phyloP scores from a whole-genome alignment of 64 coral and sea anemone species.

The Dendronephthya gigantea region DNA sequence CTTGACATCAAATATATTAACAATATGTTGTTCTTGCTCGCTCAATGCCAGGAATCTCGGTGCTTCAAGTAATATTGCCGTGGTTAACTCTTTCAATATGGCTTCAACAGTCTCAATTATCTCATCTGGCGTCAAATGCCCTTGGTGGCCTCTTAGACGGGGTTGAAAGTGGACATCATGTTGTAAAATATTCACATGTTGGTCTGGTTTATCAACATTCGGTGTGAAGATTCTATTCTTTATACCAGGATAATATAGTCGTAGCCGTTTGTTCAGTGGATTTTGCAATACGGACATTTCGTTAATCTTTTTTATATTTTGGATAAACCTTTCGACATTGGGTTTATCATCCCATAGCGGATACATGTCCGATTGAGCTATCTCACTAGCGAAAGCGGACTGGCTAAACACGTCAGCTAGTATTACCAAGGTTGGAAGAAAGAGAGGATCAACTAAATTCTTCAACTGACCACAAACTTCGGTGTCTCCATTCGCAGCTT shows the following conservation, averaged over 20 bases:
- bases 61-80: background rate
- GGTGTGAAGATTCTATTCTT: background rate
- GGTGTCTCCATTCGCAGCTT: background rate
- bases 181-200: background rate
- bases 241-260: background rate
- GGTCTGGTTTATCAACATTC: background rate
- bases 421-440: background rate
- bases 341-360: background rate
- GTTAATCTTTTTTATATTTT: background rate
- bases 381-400: background rate
- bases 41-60: background rate
- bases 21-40: background rate
- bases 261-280: background rate
- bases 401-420: background rate
- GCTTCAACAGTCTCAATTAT: background rate
- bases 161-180: background rate
- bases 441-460: background rate
- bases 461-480: background rate
- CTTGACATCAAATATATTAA: background rate
- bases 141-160: background rate
- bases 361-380: background rate
- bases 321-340: background rate
- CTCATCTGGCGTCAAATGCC: background rate
- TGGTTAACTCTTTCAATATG: background rate
- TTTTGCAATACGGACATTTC: background rate